These are phyloP conservation scores for Chamaea fasciata DNA, from an alignment of 2,113 vertebrate genomes.

Conservation along the genomic window DNA sequence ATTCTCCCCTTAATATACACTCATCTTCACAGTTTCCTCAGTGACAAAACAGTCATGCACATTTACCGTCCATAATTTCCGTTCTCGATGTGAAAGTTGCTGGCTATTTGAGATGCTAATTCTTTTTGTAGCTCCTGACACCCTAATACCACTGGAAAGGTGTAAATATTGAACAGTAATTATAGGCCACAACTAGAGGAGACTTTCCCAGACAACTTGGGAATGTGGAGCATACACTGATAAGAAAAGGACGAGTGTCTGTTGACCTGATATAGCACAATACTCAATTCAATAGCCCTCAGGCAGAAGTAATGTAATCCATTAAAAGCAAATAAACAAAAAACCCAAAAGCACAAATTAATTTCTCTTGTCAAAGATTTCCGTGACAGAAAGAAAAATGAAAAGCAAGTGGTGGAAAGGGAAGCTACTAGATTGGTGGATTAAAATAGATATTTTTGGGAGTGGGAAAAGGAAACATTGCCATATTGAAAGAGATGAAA, in stretches of 20 bases:
- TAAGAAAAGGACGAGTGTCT: neutral
- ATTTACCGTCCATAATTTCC: neutral
- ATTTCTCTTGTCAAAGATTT: neutral
- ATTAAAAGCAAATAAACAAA: neutral
- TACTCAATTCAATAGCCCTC: neutral
- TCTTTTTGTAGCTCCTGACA: neutral
- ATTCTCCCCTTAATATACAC: neutral
- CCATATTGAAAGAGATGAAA: neutral
- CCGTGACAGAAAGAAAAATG: neutral
- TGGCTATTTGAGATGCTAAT: neutral
- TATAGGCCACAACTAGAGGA: neutral
- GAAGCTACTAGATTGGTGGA: neutral
- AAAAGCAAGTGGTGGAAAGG: neutral
- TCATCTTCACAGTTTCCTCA: neutral
- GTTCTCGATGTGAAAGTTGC: accelerated
- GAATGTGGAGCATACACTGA: neutral
- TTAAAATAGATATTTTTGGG: neutral
- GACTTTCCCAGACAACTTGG: neutral
- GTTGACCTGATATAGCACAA: neutral
- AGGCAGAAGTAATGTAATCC: neutral
- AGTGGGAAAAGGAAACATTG: neutral
- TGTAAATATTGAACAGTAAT: neutral
- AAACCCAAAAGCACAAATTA: neutral
- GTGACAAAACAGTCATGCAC: neutral
- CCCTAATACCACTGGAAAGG: neutral